Base-by-base conservation (phyloP, 53 echinoderm and acorn worm species). In the Luidia sarsii region DNA sequence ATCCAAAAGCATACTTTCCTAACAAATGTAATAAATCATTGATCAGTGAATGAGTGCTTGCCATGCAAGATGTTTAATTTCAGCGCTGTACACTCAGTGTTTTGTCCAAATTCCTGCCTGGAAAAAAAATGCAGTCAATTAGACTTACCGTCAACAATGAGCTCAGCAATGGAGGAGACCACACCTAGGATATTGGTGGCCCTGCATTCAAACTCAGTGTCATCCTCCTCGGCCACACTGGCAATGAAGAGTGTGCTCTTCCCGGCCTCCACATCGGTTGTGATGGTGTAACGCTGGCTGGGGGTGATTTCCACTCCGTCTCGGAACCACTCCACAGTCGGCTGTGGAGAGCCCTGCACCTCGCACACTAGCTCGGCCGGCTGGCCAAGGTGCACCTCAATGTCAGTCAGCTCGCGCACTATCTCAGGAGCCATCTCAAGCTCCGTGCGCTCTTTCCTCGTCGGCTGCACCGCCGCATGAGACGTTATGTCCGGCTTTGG, bases 221-320 rank as follows among this genome's bases (percentile, higher is more conserved):
- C 91, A 87, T 91, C 91, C 21, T 87, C 57, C 45, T 91, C 91
- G 15, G 86, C 57, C 19, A 90, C 90, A 24, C 48, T 67, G 27
- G 79, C 86, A 24, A 92, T 90, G 15, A 86, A 32, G 16, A 92
- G 87, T 4, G 88, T 89, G 7, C 72, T 88, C 33, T 43, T 65
- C 48, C 85, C 88, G 9, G 24, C 82, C 53, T 90, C 83, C 24
- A 86, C 53, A 56, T 89, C 88, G 48, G 84, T 73, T 11, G 73
- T 88, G 43, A 94, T 91, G 25, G 85, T 73, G 16, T 80, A 82
- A 9, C 85, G 85, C 63, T 91, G 73, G 48, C 82, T 79, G 8
- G 91, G 88, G 33, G 75, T 64, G 4, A 90, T 63, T 66, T 90
- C 90, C 4, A 90, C 73, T 55, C 92, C 92, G 87, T 95, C 85